Evolutionary conservation across 2,888 invertebrate species (phyloP), one percentile per base, ranked within the genome.

Genomic region (Neocrepidodera transversa): DNA sequence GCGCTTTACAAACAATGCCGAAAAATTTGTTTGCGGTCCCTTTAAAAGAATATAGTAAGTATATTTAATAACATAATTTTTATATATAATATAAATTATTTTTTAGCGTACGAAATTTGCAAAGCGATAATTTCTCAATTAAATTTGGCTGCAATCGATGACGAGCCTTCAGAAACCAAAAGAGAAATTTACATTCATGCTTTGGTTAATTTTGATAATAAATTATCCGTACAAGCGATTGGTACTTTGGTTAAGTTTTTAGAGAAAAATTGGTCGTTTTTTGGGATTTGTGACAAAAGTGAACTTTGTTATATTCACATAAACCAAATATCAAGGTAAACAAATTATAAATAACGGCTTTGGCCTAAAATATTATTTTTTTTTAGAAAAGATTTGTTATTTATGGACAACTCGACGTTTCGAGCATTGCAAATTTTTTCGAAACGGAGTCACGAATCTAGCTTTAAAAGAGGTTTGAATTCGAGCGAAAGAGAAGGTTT

Each of bases 381-480:
- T 52, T 36, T 16, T 68, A 91, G 91, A 62, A 82, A 84, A 48
- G 85, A 90, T 71, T 82, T 88, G 69, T 86, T 92, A 13, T 84
- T 86, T 64, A 82, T 92, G 60, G 90, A 91, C 77, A 84, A 86
- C 30, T 87, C 87, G 64, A 87, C 89, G 0, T 91, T 88, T 76
- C 85, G 85, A 57, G 89, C 90, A 0, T 80, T 95, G 35, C 89
- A 92, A 76, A 87, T 95, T 64, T 91, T 94, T 77, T 85, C 87
- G 62, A 82, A 84, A 1, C 83, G 86, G 50, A 82, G 85, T 1
- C 92, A 92, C 72, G 92, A 92, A 6, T 89, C 91, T 59, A 84
- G 85, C 26, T 90, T 88, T 76, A 91, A 90, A 76, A 83, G 85
- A 60, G 88, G 88, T 4, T 81, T 81, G 20, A 82, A 81, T 1